phyloP scores from a whole-genome alignment of 2,113 vertebrate genomes.

The Boulengeromyrus knoepffleri region DNA sequence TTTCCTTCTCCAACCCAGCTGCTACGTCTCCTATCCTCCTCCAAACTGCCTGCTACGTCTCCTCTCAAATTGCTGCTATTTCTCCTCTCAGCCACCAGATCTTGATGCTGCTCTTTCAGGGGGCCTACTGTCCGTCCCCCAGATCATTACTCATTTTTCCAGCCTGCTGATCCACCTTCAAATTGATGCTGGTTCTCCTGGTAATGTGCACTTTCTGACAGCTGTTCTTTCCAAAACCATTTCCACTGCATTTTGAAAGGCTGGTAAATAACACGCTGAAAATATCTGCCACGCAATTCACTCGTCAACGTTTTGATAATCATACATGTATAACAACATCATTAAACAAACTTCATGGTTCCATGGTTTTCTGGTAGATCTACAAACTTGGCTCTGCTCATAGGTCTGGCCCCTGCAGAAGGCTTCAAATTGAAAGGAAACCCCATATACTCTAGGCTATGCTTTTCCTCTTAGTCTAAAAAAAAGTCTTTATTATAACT shows the following conservation, averaged over 20 bases:
- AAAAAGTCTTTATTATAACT: background rate
- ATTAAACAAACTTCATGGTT: background rate
- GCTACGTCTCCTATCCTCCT: background rate
- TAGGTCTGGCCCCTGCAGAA: background rate
- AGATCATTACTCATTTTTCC: background rate
- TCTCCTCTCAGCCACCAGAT: background rate
- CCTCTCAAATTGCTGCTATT: background rate
- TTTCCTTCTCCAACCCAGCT: background rate
- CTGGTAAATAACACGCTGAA: background rate
- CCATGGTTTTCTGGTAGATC: background rate
- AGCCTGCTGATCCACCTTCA: background rate
- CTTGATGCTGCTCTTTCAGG: background rate
- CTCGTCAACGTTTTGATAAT: background rate
- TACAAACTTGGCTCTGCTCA: background rate
- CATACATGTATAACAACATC: background rate
- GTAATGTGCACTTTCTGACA: background rate
- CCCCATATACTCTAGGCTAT: background rate
- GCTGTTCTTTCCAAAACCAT: background rate
- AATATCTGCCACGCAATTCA: background rate
- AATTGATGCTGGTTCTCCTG: background rate
- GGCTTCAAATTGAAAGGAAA: background rate
- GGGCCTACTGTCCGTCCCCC: background rate
- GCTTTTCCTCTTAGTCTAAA: background rate
- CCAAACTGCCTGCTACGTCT: background rate
- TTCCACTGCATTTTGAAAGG: background rate